A percentile compares a stretch with the other conserved stretches of the same genome.
These are phyloP conservation scores for Mesoligia furuncula DNA, from an alignment of 2,888 invertebrate species.

Conservation along the genomic window DNA sequence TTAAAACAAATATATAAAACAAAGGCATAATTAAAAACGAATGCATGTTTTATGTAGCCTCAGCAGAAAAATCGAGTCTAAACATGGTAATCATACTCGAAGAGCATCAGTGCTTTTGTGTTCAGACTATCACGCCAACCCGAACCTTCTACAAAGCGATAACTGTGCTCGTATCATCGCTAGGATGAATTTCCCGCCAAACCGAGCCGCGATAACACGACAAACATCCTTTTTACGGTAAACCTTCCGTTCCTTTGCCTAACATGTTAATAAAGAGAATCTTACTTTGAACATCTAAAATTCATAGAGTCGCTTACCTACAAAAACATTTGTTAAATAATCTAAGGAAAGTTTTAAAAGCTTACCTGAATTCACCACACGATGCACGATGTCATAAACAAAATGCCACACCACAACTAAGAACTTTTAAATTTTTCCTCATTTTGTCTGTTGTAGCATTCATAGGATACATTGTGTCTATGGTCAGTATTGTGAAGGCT, in stretches of 20 bases:
- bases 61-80: background rate
- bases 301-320: background rate
- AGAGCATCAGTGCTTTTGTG: background rate
- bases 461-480: background rate
- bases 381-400: background rate
- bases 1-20: background rate
- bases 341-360: slow-evolving; percentile 4
- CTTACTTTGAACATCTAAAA: slow-evolving; percentile 12
- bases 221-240: slow-evolving; percentile 18
- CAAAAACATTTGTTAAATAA: slow-evolving; percentile 10
- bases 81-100: slow-evolving; percentile 4
- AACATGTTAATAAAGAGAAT: slow-evolving; percentile 9
- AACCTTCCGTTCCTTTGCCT: slow-evolving; percentile 26
- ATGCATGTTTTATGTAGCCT: background rate
- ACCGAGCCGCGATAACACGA: slow-evolving; percentile 24
- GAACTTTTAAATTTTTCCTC: background rate
- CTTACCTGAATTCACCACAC: slow-evolving; percentile 13
- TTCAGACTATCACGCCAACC: background rate
- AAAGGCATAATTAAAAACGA: background rate
- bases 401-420: background rate
- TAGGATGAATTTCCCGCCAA: slow-evolving; percentile 1
- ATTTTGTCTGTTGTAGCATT: background rate
- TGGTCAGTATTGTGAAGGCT: background rate
- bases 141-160: background rate
- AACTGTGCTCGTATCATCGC: slow-evolving; percentile 12